phyloP scores from a whole-genome alignment of 2,797 vertebrate genomes.

The Brachyrhaphis roseni region DNA sequence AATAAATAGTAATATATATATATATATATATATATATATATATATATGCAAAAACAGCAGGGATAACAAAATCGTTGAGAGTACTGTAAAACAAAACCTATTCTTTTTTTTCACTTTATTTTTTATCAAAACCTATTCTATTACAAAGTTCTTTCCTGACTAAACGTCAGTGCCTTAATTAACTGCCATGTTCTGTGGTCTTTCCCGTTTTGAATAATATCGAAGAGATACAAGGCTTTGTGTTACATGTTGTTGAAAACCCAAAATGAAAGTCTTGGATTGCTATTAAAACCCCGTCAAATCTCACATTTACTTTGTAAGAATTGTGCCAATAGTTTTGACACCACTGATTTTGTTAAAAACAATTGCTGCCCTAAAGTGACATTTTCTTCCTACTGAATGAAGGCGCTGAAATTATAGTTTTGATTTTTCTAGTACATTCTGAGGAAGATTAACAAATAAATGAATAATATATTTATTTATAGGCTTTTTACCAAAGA shows the following conservation, averaged over 20 bases:
- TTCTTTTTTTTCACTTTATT: no score
- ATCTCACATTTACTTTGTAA: background rate
- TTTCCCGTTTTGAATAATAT: background rate
- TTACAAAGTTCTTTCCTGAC: background rate
- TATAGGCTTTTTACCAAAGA: background rate
- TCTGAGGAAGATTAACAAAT: background rate
- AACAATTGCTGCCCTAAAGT: background rate
- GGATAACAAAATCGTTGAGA: background rate
- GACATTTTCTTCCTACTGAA: background rate
- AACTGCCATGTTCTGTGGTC: background rate
- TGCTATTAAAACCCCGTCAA: background rate
- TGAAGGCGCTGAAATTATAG: background rate
- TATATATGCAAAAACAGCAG: background rate
- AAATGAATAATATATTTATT: background rate
- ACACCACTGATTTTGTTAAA: background rate
- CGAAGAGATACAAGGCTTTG: background rate
- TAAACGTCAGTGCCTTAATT: background rate
- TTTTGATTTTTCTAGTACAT: background rate
- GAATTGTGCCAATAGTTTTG: background rate
- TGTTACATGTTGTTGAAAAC: background rate
- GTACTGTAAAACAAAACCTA: background rate
- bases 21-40: background rate
- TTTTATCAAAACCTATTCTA: background rate
- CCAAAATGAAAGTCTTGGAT: background rate
- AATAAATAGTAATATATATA: background rate